Evolutionary conservation across 2,797 vertebrate species (phyloP).

Genomic region (Helarctos malayanus): DNA sequence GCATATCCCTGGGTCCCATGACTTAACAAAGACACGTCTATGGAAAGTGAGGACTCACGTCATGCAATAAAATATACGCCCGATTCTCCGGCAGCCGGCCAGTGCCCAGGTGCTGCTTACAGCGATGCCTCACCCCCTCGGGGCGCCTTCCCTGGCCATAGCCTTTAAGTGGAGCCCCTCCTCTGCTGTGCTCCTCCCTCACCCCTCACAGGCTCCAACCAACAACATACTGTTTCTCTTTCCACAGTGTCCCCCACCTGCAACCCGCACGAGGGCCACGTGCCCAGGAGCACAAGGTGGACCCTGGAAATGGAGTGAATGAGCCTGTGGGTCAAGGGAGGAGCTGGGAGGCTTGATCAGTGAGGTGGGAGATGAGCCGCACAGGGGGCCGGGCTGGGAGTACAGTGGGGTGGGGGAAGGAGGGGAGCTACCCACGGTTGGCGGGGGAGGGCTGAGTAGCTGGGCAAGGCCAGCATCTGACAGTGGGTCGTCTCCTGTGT

Average conservation of each 20-base stretch:
- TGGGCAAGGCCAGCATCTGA: fast-evolving
- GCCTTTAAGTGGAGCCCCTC: no score
- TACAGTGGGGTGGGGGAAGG: neutral
- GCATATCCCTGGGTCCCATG: fast-evolving
- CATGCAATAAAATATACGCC: fast-evolving
- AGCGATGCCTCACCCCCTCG: fast-evolving
- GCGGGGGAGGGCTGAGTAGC: neutral
- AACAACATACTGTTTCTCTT: fast-evolving
- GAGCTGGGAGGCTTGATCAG: neutral
- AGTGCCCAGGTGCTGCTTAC: fast-evolving
- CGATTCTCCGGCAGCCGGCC: neutral
- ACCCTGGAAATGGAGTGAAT: fast-evolving
- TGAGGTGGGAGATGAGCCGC: neutral
- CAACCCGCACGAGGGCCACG: fast-evolving
- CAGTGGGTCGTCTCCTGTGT: neutral
- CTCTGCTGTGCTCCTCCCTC: fast-evolving
- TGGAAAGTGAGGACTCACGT: neutral
- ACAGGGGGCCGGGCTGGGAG: neutral
- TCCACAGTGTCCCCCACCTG: neutral
- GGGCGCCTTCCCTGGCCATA: fast-evolving
- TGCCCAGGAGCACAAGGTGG: neutral
- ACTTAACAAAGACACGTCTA: no score
- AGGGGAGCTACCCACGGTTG: neutral
- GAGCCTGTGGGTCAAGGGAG: neutral
- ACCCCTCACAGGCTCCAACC: fast-evolving